Evolutionary conservation across 1,140 invertebrate species (phyloP).

Genomic region (Temnothorax nylanderi): DNA sequence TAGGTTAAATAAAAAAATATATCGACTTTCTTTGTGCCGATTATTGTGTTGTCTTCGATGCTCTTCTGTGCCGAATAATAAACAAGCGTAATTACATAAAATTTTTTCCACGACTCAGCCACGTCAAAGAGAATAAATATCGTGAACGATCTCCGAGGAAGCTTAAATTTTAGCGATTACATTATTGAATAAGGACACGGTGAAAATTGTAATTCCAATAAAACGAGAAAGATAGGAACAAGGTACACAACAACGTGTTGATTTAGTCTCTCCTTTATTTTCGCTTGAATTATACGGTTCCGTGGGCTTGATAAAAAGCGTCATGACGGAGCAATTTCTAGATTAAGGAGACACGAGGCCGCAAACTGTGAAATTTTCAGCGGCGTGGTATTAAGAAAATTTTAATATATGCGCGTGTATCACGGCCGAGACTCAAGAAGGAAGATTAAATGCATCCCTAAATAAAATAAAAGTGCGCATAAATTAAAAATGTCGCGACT

Average conservation of each 20-base stretch:
- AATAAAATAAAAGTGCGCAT: constrained; percentile 42
- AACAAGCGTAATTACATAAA: constrained; percentile 40
- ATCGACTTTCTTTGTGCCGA: background rate
- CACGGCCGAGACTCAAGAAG: background rate
- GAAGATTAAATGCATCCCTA: constrained; percentile 37
- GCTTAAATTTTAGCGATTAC: constrained; percentile 22
- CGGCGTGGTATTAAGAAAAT: constrained; percentile 24
- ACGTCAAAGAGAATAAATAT: constrained; percentile 37
- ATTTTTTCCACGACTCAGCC: background rate
- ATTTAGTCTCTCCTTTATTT: constrained; percentile 20
- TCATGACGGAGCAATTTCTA: constrained; percentile 34
- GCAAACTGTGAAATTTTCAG: constrained; percentile 28
- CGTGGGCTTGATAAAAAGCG: constrained; percentile 31
- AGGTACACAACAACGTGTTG: background rate
- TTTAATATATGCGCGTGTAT: constrained; percentile 13
- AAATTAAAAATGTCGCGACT: constrained; percentile 27
- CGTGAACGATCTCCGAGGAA: background rate
- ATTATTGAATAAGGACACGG: background rate
- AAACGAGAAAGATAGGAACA: background rate
- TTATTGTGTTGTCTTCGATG: constrained; percentile 7
- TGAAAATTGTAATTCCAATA: constrained; percentile 41
- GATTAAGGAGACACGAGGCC: constrained; percentile 41
- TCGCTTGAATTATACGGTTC: constrained; percentile 36
- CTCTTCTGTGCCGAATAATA: constrained; percentile 3
- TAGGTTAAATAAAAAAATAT: constrained; percentile 14